These are phyloP conservation scores for Ascidia mentula DNA, from an alignment of 23 tunicate species.

Conservation along the genomic window DNA sequence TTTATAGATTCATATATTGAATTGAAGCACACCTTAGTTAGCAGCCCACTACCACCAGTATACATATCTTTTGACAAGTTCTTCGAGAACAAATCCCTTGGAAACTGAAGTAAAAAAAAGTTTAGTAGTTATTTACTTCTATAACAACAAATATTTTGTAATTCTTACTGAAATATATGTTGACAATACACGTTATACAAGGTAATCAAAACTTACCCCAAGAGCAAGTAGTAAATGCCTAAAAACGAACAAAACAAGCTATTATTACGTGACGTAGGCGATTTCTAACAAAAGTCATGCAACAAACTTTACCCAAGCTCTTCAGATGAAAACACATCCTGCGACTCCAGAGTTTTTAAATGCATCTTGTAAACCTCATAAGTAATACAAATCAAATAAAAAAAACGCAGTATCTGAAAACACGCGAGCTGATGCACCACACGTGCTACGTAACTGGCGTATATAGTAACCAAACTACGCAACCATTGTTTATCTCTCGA, in stretches of 20 bases:
- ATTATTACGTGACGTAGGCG: background rate
- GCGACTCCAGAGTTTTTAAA: background rate
- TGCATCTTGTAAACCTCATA: background rate
- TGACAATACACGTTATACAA: no score
- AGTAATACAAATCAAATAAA: background rate
- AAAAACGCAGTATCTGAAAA: background rate
- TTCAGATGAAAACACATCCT: background rate
- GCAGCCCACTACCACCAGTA: background rate
- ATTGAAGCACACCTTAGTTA: slow-evolving; percentile 1
- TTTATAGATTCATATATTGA: background rate
- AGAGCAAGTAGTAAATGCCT: slow-evolving; percentile 29
- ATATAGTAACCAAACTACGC: background rate
- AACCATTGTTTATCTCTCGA: background rate
- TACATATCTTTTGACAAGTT: slow-evolving; percentile 22
- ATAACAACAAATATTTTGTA: no score
- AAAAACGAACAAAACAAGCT: slow-evolving; percentile 4
- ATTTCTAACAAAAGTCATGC: background rate
- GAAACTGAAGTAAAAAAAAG: slow-evolving; percentile 34
- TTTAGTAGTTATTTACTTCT: no score
- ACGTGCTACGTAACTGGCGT: background rate
- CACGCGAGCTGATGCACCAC: background rate
- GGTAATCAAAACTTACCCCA: slow-evolving; percentile 28
- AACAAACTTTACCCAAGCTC: slow-evolving; percentile 10
- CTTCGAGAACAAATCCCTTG: slow-evolving; percentile 35
- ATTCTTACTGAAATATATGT: no score